Evolutionary conservation across 2,113 vertebrate species (phyloP).

Genomic region (Aphelocoma coerulescens): DNA sequence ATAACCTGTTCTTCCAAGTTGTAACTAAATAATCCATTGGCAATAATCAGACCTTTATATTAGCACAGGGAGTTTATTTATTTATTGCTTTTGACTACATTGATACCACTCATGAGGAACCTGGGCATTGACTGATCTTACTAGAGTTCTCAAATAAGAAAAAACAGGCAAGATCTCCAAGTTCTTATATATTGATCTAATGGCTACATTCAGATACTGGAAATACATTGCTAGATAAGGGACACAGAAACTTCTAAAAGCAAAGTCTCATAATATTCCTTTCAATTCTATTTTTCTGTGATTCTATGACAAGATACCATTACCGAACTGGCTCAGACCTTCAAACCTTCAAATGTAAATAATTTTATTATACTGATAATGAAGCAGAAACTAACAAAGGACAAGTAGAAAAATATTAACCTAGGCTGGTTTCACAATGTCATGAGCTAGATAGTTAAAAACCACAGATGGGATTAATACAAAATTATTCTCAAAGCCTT

Average conservation of each 20-base stretch:
- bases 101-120: not conserved
- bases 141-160: not conserved
- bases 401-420: not conserved
- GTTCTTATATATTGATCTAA: not conserved
- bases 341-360: not conserved
- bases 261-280: not conserved
- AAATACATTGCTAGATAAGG: not conserved
- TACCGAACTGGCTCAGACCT: not conserved
- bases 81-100: not conserved
- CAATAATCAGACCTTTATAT: not conserved
- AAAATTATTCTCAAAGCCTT: not conserved
- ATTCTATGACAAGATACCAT: not conserved
- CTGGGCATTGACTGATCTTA: not conserved
- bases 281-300: not conserved
- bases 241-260: not conserved
- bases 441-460: not conserved
- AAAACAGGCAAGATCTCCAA: not conserved
- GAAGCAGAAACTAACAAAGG: not conserved
- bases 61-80: not conserved
- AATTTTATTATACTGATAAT: not conserved
- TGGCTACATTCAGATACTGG: not conserved
- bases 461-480: not conserved
- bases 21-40: not conserved
- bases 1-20: not conserved
- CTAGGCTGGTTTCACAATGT: not conserved